These are phyloP conservation scores for Cephonodes hylas DNA, from an alignment of 2,888 invertebrate species.

Conservation along the genomic window DNA sequence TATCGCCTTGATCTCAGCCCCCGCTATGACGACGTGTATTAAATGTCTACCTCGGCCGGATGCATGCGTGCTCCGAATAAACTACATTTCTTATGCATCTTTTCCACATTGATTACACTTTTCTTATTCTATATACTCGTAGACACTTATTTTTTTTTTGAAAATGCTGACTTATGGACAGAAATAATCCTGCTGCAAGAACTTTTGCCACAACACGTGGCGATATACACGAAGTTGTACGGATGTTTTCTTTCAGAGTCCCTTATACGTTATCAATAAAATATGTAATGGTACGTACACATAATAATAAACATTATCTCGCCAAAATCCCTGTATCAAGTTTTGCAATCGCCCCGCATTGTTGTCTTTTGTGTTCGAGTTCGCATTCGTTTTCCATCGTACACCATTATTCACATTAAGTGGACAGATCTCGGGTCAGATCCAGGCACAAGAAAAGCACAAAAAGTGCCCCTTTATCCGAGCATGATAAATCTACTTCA, in stretches of 20 bases:
- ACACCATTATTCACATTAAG: constrained; percentile 82
- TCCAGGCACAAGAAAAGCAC: constrained; percentile 81
- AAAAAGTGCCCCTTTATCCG: constrained; percentile 82
- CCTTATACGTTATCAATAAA: constrained; percentile 19
- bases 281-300: constrained; percentile 17
- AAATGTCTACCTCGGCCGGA: constrained; percentile 35
- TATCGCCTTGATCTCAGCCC: constrained; percentile 51
- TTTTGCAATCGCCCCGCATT: constrained; percentile 77
- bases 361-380: constrained; percentile 79
- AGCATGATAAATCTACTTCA: constrained; percentile 82
- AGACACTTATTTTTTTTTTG: too few relatives aligned
- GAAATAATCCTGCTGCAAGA: too few relatives aligned
- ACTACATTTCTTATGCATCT: neutral
- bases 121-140: too few relatives aligned
- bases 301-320: constrained; percentile 61
- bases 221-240: too few relatives aligned
- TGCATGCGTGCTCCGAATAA: constrained; percentile 21
- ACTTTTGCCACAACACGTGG: too few relatives aligned
- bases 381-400: constrained; percentile 80
- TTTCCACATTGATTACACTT: neutral
- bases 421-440: constrained; percentile 82
- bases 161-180: too few relatives aligned
- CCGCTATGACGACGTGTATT: constrained; percentile 43
- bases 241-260: too few relatives aligned
- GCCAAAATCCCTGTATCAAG: constrained; percentile 74